Evolutionary conservation across 2,113 vertebrate genomes (phyloP).

Genomic region (Vanacampus margaritifer): DNA sequence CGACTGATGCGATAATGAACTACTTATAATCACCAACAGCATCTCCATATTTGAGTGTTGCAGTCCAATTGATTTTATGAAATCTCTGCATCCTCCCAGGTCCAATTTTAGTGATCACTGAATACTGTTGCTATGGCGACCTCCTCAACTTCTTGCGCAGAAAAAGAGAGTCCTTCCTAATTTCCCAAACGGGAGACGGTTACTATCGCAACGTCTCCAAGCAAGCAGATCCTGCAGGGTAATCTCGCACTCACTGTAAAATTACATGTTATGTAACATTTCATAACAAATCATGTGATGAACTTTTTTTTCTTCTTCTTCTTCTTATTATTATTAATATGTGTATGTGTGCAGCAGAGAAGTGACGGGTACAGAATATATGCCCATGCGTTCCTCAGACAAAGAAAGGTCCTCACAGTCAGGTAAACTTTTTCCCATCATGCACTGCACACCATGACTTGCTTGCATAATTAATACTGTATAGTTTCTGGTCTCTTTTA

Average conservation of each 20-base stretch:
- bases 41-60: slow-evolving; percentile 9
- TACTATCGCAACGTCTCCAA: slow-evolving; percentile 84
- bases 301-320: no score
- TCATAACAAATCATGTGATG: slow-evolving; percentile 10
- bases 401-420: slow-evolving; percentile 65
- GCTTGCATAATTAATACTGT: neutral
- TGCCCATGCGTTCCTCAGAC: slow-evolving; percentile 90
- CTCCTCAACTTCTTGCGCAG: slow-evolving; percentile 95
- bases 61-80: slow-evolving; percentile 7
- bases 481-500: slow-evolving; percentile 7
- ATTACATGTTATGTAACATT: neutral
- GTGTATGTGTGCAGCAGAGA: slow-evolving; percentile 66
- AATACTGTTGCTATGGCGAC: slow-evolving; percentile 99
- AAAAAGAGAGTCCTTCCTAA: slow-evolving; percentile 90
- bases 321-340: no score
- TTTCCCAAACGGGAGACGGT: slow-evolving; percentile 80
- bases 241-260: neutral
- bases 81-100: slow-evolving; percentile 69
- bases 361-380: slow-evolving; percentile 78
- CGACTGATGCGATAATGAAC: neutral
- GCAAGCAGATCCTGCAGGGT: slow-evolving; percentile 58
- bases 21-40: neutral
- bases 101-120: slow-evolving; percentile 94
- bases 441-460: neutral
- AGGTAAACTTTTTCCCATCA: slow-evolving; percentile 47